phyloP scores from a whole-genome alignment of 2,888 invertebrate genomes.

The Temnothorax rugatulus region DNA sequence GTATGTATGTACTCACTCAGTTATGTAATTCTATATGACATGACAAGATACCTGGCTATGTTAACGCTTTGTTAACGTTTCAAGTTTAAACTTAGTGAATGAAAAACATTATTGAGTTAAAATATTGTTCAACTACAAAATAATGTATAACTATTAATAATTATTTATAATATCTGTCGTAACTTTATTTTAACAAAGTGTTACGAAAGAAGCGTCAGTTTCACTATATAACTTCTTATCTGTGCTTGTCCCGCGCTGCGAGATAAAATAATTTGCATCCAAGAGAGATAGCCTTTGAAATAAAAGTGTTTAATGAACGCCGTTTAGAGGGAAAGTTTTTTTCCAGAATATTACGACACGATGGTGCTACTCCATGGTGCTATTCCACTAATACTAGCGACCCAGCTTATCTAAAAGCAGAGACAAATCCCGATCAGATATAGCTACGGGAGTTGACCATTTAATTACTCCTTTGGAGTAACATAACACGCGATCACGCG shows the following conservation, averaged over 20 bases:
- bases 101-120: background rate
- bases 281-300: conserved; percentile 40
- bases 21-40: conserved; percentile 15
- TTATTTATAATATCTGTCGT: background rate
- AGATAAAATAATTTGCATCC: conserved; percentile 52
- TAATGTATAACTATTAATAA: background rate
- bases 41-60: background rate
- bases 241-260: background rate
- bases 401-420: conserved; percentile 25
- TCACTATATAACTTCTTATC: conserved; percentile 47
- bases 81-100: background rate
- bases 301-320: conserved; percentile 46
- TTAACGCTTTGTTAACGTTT: background rate
- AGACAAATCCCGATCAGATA: conserved; percentile 39
- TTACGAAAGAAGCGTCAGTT: conserved; percentile 15
- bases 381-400: background rate
- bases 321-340: conserved; percentile 36
- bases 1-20: conserved; percentile 39
- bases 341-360: conserved; percentile 25
- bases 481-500: conserved; percentile 37
- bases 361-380: background rate
- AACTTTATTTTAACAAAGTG: conserved; percentile 17
- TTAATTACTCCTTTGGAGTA: conserved; percentile 41
- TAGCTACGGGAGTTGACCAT: conserved; percentile 19
- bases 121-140: background rate